phyloP scores from a whole-genome alignment of 2,113 vertebrate species.

The Ochotona curzoniae region DNA sequence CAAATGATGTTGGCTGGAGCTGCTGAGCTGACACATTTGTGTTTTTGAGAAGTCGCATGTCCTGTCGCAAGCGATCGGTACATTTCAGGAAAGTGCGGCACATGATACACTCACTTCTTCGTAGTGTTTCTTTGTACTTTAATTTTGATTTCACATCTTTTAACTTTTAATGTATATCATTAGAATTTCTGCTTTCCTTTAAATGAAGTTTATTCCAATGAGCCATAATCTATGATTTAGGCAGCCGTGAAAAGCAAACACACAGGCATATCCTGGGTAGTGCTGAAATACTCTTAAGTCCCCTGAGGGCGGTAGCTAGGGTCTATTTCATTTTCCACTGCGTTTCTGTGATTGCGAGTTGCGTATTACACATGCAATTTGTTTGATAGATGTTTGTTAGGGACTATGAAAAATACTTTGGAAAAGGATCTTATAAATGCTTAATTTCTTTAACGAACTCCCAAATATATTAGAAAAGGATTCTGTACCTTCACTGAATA shows the following conservation, averaged over 20 bases:
- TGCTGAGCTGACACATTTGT: accelerated
- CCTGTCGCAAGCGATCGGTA: no score
- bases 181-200: background rate
- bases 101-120: background rate
- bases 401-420: background rate
- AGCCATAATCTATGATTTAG: background rate
- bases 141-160: background rate
- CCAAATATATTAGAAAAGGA: background rate
- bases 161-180: background rate
- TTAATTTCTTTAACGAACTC: background rate
- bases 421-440: background rate
- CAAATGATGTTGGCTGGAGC: accelerated
- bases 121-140: background rate
- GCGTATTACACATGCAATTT: background rate
- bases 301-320: background rate
- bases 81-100: accelerated
- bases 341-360: background rate
- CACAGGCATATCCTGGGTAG: accelerated
- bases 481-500: background rate
- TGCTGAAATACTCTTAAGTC: accelerated
- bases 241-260: background rate
- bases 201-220: background rate
- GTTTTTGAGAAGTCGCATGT: accelerated
- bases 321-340: accelerated
- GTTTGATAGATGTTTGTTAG: background rate